Percentiles rank a stretch among this genome's conserved stretches.
Evolutionary conservation across 2,113 vertebrate genomes (phyloP).

Genomic region (Grammomys surdaster): DNA sequence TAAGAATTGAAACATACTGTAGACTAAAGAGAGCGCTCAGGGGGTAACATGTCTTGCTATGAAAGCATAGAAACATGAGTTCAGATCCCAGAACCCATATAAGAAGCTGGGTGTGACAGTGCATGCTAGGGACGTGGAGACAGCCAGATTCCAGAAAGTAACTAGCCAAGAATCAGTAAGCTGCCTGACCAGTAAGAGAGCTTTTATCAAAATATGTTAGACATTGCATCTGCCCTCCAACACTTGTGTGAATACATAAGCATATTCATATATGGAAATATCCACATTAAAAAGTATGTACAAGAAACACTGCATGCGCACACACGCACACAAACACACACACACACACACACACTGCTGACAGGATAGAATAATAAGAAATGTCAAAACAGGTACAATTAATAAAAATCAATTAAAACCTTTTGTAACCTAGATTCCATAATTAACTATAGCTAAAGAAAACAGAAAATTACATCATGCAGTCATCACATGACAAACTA

Average conservation of each 20-base stretch:
- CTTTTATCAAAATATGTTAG: background rate
- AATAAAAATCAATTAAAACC: background rate
- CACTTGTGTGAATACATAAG: background rate
- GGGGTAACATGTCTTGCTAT: background rate
- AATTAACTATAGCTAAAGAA: background rate
- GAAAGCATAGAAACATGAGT: background rate
- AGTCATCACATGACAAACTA: background rate
- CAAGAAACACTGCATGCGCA: background rate
- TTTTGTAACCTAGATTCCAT: background rate
- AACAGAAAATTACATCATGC: background rate
- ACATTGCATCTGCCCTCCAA: background rate
- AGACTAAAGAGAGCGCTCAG: background rate
- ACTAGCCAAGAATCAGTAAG: background rate
- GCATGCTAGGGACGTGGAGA: background rate
- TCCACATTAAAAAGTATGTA: background rate
- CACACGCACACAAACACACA: background rate
- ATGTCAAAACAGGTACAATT: background rate
- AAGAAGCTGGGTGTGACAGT: background rate
- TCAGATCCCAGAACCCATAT: background rate
- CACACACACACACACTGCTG: background rate
- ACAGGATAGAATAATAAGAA: background rate
- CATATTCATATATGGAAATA: background rate
- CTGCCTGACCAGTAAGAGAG: background rate
- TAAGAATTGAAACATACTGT: background rate
- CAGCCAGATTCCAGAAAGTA: background rate